Evolutionary conservation across 2,888 invertebrate genomes (phyloP).

Genomic region (Cistogaster globosa): DNA sequence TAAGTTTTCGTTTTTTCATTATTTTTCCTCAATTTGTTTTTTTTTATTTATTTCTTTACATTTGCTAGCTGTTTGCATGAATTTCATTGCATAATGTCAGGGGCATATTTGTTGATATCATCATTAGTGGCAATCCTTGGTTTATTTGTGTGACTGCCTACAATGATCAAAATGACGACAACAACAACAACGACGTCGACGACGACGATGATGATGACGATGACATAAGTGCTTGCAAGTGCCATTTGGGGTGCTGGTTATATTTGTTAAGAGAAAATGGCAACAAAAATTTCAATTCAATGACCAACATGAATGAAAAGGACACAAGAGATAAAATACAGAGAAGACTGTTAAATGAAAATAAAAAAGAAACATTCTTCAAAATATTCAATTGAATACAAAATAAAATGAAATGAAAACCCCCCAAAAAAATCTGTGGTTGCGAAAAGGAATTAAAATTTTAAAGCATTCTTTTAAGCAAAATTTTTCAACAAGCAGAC

Average conservation of each 20-base stretch:
- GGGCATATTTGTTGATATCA: constrained; percentile 73
- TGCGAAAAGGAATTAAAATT: constrained; percentile 68
- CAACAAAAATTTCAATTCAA: constrained; percentile 70
- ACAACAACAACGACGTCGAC: background rate
- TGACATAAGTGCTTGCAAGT: constrained; percentile 69
- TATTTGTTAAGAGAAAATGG: constrained; percentile 59
- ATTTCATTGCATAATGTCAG: constrained; percentile 72
- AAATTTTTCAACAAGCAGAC: constrained; percentile 18
- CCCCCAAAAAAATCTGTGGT: constrained; percentile 69
- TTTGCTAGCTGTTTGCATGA: background rate
- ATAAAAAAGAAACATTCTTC: too few relatives aligned
- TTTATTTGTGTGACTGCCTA: constrained; percentile 50
- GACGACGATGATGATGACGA: constrained; percentile 19
- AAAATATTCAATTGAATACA: constrained; percentile 62
- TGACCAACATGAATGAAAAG: constrained; percentile 60
- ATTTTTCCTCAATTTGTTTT: constrained; percentile 4
- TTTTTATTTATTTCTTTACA: background rate
- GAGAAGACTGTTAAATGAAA: background rate
- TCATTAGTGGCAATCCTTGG: constrained; percentile 68
- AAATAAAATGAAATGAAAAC: constrained; percentile 40
- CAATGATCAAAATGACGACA: constrained; percentile 33
- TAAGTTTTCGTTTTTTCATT: constrained; percentile 25
- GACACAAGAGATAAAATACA: background rate
- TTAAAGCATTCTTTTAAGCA: constrained; percentile 73
- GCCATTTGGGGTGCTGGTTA: constrained; percentile 58